Evolutionary conservation across 2,113 vertebrate genomes (phyloP).

Genomic region (Paratilapia polleni): DNA sequence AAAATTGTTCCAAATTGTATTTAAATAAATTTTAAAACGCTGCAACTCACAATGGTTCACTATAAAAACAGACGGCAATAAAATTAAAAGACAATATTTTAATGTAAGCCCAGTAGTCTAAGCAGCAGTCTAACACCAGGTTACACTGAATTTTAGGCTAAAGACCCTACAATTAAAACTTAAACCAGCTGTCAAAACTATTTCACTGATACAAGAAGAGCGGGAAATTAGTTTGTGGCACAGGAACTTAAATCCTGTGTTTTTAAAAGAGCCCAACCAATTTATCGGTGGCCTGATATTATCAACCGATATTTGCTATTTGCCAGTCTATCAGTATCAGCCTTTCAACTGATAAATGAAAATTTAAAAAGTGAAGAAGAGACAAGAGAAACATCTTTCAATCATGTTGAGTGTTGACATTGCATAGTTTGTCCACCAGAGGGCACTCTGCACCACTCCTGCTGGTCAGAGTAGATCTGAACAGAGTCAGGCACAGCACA

Average conservation of each 20-base stretch:
- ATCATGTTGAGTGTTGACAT: neutral
- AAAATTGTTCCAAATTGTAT: neutral
- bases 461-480: neutral
- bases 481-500: neutral
- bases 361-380: neutral
- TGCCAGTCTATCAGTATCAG: no score
- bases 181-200: no score
- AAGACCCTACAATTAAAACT: no score
- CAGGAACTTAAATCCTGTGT: neutral
- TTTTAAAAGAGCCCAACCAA: neutral
- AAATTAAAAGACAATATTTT: neutral
- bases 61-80: no score
- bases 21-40: neutral
- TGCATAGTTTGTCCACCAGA: neutral
- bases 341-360: no score
- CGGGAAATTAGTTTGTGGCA: neutral
- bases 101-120: neutral
- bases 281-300: neutral
- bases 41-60: no score
- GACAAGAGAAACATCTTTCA: neutral
- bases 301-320: no score
- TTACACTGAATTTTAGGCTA: no score
- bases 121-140: neutral
- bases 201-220: neutral
- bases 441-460: rapidly evolving